A percentile compares a stretch with the other conserved stretches of the same genome.
Evolutionary conservation across 2,888 invertebrate species (phyloP).

Genomic region (Oscheius sp.): DNA sequence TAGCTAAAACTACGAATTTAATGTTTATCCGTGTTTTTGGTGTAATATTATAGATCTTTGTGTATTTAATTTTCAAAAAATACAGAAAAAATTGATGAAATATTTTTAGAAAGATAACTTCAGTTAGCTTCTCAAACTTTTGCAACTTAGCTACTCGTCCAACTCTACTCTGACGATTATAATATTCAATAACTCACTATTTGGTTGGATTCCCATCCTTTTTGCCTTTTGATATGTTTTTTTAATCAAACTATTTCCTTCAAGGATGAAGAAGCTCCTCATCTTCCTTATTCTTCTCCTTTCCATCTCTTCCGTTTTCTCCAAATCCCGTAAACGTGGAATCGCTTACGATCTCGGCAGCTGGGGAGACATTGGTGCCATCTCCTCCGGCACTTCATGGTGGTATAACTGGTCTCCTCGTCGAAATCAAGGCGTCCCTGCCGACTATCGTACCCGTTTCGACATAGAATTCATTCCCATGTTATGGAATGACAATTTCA

Average conservation of each 20-base stretch:
- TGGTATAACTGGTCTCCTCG: not conserved
- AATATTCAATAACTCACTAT: too few relatives aligned
- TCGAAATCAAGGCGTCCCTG: not conserved
- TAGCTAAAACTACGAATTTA: too few relatives aligned
- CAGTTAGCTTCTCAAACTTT: too few relatives aligned
- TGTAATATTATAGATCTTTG: too few relatives aligned
- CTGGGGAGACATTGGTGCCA: not conserved
- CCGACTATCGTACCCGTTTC: not conserved
- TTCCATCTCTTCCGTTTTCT: not conserved
- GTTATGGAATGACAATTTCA: not conserved
- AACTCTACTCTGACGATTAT: too few relatives aligned
- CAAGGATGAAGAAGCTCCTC: not conserved
- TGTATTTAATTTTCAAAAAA: too few relatives aligned
- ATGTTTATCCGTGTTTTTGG: too few relatives aligned
- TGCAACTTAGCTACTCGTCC: too few relatives aligned
- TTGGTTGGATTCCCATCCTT: too few relatives aligned
- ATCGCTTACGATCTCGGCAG: not conserved
- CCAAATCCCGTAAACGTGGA: not conserved
- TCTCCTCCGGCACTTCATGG: not conserved
- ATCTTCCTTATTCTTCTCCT: not conserved
- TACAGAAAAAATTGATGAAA: too few relatives aligned
- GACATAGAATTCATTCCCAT: conserved; percentile 1
- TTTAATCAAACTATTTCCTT: not conserved
- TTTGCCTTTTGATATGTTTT: too few relatives aligned
- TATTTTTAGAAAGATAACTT: too few relatives aligned